Evolutionary conservation across 1,140 invertebrate genomes (phyloP), one percentile per base, ranked within the genome.

Genomic region (Drosophila paulistorum): DNA sequence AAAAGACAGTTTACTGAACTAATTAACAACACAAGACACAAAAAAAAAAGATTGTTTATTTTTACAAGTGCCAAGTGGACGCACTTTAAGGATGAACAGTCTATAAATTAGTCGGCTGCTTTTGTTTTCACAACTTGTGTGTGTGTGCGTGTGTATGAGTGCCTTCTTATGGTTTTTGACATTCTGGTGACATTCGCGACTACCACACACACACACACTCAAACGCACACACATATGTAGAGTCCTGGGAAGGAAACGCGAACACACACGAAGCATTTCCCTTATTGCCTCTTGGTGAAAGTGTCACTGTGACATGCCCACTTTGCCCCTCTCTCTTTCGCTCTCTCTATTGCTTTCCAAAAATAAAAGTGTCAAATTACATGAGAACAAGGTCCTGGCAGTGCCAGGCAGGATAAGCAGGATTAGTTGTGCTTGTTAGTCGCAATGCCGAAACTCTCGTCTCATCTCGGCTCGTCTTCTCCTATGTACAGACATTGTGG

Each of bases 111-210:
- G 67, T 55, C 80, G 79, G 71, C 79, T 71, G 79, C 51, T 63
- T 86, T 80, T 87, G 83, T 87, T 87, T 87, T 89, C 74, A 79
- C 79, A 87, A 87, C 84, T 87, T 89, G 83, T 87, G 30, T 30
- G 30, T 30, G 30, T 30, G 5, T 30, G 30, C n/a, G n/a, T n/a
- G n/a, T n/a, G n/a, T 30, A 79, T 87, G 79, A 14, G 57, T 39
- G 14, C 0, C 5, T 35, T 11, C 55, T 62, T 54, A 60, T 63
- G 60, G 68, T 72, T 66, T 67, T 75, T 83, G 80, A 83, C 80
- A 73, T 74, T 85, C 65, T 75, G 80, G 77, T 87, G 83, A 87
- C 84, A 83, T 79, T 79, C 72, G 76, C 76, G 79, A 69, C 66
- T 87, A 72, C 82, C 82, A 86, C 79, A 80, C 55, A 85, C 73